A percentile compares a stretch with the other conserved stretches of the same genome.
Evolutionary conservation across 2,888 invertebrate species (phyloP).

Genomic region (Phymatocera aterrima): DNA sequence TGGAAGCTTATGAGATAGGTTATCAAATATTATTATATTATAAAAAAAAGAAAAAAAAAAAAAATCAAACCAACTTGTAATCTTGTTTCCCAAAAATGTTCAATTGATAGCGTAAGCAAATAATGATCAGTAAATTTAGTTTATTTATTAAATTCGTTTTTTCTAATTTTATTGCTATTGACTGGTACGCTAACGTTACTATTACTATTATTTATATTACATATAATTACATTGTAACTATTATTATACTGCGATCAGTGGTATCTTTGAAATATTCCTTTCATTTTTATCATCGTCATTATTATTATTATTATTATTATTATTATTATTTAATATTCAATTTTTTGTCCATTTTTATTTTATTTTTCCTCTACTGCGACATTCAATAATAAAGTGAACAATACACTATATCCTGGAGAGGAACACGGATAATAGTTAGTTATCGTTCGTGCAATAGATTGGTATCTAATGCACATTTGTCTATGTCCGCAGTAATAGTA

Average conservation of each 20-base stretch:
- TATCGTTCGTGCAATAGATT: conserved; percentile 40
- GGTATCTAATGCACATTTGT: conserved; percentile 51
- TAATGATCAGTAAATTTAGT: conserved; percentile 30
- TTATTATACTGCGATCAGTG: neutral
- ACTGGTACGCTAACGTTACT: conserved; percentile 26
- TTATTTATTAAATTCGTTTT: conserved; percentile 34
- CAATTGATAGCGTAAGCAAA: conserved; percentile 65
- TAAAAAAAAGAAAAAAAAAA: conserved; percentile 52
- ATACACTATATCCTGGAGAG: neutral
- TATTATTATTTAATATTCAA: neutral
- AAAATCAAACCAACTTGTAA: conserved; percentile 67
- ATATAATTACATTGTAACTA: neutral
- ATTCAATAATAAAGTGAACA: conserved; percentile 7
- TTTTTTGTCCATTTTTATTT: neutral
- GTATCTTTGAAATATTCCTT: neutral
- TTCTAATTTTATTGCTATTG: conserved; percentile 41
- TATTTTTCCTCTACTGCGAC: conserved; percentile 3
- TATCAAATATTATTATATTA: conserved; percentile 65
- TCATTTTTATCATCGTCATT: neutral
- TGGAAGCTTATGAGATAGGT: conserved; percentile 71
- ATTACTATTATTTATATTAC: too few relatives aligned
- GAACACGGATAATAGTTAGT: conserved; percentile 11
- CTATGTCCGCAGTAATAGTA: conserved; percentile 39
- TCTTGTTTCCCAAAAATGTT: conserved; percentile 69
- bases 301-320: neutral